Evolutionary conservation across 1,140 invertebrate genomes (phyloP), one percentile per base, ranked within the genome.

Genomic region (Drosophila ogumai): DNA sequence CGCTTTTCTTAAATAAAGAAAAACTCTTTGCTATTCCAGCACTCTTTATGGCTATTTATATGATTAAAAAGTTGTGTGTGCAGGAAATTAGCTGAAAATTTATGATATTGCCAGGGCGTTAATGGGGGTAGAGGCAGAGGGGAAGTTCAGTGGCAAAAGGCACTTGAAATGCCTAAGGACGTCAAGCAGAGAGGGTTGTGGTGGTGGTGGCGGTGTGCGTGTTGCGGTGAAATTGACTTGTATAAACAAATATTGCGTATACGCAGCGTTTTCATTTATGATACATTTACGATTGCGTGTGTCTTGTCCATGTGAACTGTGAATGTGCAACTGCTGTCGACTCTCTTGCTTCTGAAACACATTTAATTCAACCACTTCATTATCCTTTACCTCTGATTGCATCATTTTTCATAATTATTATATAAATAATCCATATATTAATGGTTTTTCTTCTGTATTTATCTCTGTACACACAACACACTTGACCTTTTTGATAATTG

Each of bases 371-470:
- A 65, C 63, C 79, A 40, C 34, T 66, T 72, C 79, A 86, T 87
- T 66, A 78, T 68, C 50, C 56, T 58, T 50, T 36, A 10, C 34
- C 58, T 72, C 69, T 66, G 60, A 66, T 64, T 59, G 52, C 64
- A 78, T 63, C 54, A 76, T 54, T 69, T 68, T 60, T 46, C 58
- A 78, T 71, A 50, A 68, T 50, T 15, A 47, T 25, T 47, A 44
- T 47, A 47, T 49, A 59, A 54, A 57, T 61, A 43, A 36, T 49
- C 13, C 60, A 64, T 44, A 43, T 81, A 74, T 86, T 77, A 86
- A 86, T 85, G 52, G 75, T 63, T 66, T 76, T 73, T 80, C 79
- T 87, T 84, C 61, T 88, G 80, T 84, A 85, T 84, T 84, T 85
- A 69, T 81, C 74, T 86, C 34, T 54, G 36, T 44, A 82, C 59